These are phyloP conservation scores for Lasiurus borealis DNA, from an alignment of 2,113 vertebrate species.

Conservation along the genomic window DNA sequence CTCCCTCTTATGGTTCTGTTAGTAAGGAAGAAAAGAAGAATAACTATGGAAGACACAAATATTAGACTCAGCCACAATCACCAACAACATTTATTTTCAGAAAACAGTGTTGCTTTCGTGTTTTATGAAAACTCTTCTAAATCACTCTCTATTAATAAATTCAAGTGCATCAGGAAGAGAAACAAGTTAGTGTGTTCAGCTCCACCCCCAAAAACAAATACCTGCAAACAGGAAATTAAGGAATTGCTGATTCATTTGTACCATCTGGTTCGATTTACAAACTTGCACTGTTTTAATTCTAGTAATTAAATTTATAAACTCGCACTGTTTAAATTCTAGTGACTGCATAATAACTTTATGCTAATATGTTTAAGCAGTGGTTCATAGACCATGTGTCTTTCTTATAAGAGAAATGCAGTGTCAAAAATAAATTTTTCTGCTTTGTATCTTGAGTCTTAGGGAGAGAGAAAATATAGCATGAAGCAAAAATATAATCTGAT, in stretches of 20 bases:
- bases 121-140: background rate
- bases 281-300: background rate
- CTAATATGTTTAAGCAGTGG: background rate
- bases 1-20: background rate
- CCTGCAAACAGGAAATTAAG: background rate
- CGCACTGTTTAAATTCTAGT: background rate
- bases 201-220: conserved; percentile 30
- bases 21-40: background rate
- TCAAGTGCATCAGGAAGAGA: conserved; percentile 9
- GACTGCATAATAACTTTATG: background rate
- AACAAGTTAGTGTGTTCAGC: background rate
- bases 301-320: background rate
- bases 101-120: background rate
- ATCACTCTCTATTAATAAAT: conserved; percentile 29
- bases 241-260: conserved; percentile 23
- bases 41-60: background rate
- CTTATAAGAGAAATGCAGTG: background rate
- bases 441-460: conserved; percentile 17
- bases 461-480: conserved; percentile 45
- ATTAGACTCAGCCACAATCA: background rate
- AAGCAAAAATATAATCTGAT: conserved; percentile 55
- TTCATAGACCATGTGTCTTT: background rate
- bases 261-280: background rate
- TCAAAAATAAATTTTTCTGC: conserved; percentile 42
- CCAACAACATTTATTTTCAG: background rate